Evolutionary conservation across 2,113 vertebrate species (phyloP).

Genomic region (Melanotaenia duboulayi): DNA sequence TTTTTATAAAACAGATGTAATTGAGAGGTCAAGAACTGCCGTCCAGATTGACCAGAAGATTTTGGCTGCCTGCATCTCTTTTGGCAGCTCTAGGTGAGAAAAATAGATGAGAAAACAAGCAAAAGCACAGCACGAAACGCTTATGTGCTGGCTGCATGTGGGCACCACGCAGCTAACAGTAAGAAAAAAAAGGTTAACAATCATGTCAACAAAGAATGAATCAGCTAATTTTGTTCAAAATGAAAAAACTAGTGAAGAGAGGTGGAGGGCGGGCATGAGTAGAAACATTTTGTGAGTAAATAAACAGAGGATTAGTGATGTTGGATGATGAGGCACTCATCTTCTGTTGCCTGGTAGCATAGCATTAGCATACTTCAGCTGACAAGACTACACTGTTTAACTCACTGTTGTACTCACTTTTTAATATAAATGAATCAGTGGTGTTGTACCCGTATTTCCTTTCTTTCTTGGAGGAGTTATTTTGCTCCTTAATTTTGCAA

Average conservation of each 20-base stretch:
- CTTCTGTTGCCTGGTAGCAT: too few relatives aligned
- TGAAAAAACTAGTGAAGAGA: accelerated
- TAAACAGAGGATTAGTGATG: too few relatives aligned
- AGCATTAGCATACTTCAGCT: too few relatives aligned
- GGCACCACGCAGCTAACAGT: not conserved
- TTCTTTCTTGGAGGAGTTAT: too few relatives aligned
- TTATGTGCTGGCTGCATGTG: constrained; percentile 10
- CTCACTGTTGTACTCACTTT: too few relatives aligned
- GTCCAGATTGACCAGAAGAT: constrained; percentile 11
- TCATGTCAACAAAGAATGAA: constrained; percentile 20
- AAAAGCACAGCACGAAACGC: constrained; percentile 18
- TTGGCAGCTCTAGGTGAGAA: constrained; percentile 31
- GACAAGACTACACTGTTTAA: too few relatives aligned
- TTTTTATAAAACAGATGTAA: not conserved
- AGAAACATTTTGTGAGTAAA: not conserved
- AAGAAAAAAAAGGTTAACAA: not conserved
- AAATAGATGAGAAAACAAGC: constrained; percentile 35
- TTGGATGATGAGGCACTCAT: too few relatives aligned
- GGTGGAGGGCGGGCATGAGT: not conserved
- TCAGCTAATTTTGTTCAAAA: constrained; percentile 6
- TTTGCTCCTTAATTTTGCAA: too few relatives aligned
- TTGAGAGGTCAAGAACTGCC: not conserved
- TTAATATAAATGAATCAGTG: too few relatives aligned
- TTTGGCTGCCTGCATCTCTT: constrained; percentile 19
- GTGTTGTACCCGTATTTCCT: too few relatives aligned